Conservation (phyloP, 2,888 invertebrate species). For the Psylliodes chrysocephalus region DNA sequence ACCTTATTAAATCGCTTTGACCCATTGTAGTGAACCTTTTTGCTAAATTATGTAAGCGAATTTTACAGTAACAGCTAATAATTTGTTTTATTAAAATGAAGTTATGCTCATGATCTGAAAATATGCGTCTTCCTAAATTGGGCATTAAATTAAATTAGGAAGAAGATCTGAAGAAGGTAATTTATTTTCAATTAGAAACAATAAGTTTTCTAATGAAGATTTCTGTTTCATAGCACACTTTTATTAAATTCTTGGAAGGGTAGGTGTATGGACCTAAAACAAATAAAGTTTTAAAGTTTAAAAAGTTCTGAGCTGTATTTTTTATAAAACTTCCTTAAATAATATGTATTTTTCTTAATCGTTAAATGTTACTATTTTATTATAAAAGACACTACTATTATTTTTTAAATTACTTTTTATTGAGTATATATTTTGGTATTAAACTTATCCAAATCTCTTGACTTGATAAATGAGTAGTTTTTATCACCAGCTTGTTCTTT, state of each 20-base stretch:
- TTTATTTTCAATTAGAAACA: neutral
- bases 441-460: constrained; percentile 4
- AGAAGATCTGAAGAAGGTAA: neutral
- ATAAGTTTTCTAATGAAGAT: neutral
- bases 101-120: constrained; percentile 4
- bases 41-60: constrained; percentile 5
- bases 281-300: no score
- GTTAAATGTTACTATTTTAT: no score
- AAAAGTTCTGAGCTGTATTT: no score
- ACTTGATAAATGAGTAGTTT: constrained; percentile 1
- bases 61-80: constrained; percentile 10
- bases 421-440: no score
- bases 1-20: neutral
- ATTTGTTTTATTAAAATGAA: neutral
- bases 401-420: no score
- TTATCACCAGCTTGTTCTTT: neutral
- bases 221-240: neutral
- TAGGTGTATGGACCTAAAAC: constrained; percentile 3
- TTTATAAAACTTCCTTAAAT: no score
- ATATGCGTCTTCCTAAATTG: neutral
- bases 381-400: no score
- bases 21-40: neutral
- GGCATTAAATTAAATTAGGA: neutral
- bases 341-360: no score
- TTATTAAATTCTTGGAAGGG: neutral